phyloP scores from a whole-genome alignment of 1,140 invertebrate species.

The Drosophila neocordata region DNA sequence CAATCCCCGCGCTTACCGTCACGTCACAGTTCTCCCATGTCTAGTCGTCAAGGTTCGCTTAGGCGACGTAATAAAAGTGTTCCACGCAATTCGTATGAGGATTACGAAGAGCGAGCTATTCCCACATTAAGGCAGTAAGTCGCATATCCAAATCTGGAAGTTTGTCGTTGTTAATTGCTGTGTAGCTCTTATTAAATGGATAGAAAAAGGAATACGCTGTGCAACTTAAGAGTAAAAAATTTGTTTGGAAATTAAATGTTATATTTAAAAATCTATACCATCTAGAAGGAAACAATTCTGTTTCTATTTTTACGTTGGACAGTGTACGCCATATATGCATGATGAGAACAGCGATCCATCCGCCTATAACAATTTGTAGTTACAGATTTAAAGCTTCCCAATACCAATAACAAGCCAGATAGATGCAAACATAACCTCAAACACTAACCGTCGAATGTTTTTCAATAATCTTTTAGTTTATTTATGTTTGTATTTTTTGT shows the following conservation, averaged over 20 bases:
- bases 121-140: slow-evolving; percentile 92
- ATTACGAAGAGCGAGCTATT: slow-evolving; percentile 92
- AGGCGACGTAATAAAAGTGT: slow-evolving; percentile 90
- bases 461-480: slow-evolving; percentile 44
- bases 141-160: not conserved
- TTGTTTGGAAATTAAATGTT: too few species aligned
- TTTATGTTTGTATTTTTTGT: slow-evolving; percentile 40
- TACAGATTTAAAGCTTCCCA: slow-evolving; percentile 18
- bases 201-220: not conserved
- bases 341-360: slow-evolving; percentile 5
- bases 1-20: slow-evolving; percentile 77
- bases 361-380: slow-evolving; percentile 17
- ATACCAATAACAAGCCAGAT: slow-evolving; percentile 11
- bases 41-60: slow-evolving; percentile 85
- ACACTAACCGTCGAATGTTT: slow-evolving; percentile 41
- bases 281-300: too few species aligned
- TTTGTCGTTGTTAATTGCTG: slow-evolving; percentile 9
- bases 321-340: slow-evolving; percentile 23
- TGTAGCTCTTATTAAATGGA: slow-evolving; percentile 14
- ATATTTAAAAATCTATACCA: too few species aligned
- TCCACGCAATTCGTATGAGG: slow-evolving; percentile 90
- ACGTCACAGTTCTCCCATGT: slow-evolving; percentile 80
- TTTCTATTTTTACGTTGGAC: not conserved
- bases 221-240: not conserved
- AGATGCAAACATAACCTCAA: slow-evolving; percentile 17